These are phyloP conservation scores for Antigone vipio DNA, from an alignment of 2,113 vertebrate species.

Conservation along the genomic window DNA sequence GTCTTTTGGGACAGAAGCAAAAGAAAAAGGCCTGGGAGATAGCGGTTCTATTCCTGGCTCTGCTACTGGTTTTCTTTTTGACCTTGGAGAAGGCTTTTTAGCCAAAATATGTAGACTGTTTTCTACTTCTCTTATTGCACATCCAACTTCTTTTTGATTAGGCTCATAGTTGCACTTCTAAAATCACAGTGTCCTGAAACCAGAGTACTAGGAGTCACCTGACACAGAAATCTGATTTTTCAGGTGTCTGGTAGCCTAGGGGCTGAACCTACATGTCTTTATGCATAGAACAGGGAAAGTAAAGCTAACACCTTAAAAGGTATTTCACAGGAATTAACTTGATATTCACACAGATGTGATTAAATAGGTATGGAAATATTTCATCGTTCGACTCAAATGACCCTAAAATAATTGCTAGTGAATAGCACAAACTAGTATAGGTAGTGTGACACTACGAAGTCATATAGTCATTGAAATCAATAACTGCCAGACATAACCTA, in stretches of 20 bases:
- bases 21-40: conserved; percentile 52
- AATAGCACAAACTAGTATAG: neutral
- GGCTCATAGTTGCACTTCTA: neutral
- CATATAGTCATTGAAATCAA: neutral
- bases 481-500: neutral
- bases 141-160: neutral
- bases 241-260: neutral
- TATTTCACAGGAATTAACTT: neutral
- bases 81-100: conserved; percentile 38
- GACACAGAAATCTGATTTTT: neutral
- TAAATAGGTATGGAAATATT: neutral
- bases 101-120: neutral
- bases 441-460: neutral
- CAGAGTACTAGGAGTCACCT: neutral
- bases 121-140: neutral
- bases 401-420: neutral
- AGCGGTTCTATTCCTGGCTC: conserved; percentile 56
- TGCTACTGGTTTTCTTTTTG: conserved; percentile 46
- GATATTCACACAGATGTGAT: neutral
- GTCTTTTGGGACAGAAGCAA: conserved; percentile 58
- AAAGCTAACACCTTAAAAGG: neutral
- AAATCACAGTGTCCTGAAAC: neutral
- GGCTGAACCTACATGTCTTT: neutral
- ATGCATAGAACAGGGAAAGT: neutral
- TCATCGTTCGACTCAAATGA: neutral